Base-by-base conservation (phyloP, 2,888 invertebrate species). In the Halictus ligatus region DNA sequence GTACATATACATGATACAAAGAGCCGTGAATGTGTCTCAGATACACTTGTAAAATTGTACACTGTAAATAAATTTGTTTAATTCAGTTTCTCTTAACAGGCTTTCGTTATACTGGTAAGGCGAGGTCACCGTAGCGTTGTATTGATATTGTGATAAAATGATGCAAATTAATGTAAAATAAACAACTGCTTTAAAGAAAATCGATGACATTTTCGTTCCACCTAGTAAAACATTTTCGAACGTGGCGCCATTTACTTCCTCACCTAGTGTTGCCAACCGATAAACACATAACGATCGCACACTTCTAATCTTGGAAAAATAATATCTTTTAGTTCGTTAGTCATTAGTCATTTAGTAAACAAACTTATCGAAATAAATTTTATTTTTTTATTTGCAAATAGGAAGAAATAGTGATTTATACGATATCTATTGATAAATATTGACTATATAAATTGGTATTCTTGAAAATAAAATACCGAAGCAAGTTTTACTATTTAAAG, bases 41-140 rank as follows among this genome's bases (percentile, higher is more conserved):
- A 29, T 81, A 83, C 50, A 58, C 35, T 35, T 81, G 83, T 86
- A 87, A 76, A 78, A 73, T 83, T 86, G 78, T 79, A 86, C 46
- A 79, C 74, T 89, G 88, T 89, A 89, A 89, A 89, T 89, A 89
- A 84, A 80, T 8, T 73, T 81, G 74, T 58, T 89, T 81, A 79
- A 82, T 73, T 89, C 71, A 83, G 46, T 69, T 75, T 76, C 75
- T 76, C 80, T 77, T 71, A 71, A 54, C 40, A 81, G 21, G 60
- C 58, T 58, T 69, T 80, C 43, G 43, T 80, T 75, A 69, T 54
- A 75, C 67, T 35, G 29, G 15, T 72, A 78, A 54, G 48, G 21
- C 18, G 25, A 29, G 72, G 64, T 75, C 71, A 48, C 54, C 50
- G 48, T 77, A n/a, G 29, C 35, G 48, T 72, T 88, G 46, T 83